Conservation (phyloP, 2,888 invertebrate genomes). For the Cerceris rybyensis region DNA sequence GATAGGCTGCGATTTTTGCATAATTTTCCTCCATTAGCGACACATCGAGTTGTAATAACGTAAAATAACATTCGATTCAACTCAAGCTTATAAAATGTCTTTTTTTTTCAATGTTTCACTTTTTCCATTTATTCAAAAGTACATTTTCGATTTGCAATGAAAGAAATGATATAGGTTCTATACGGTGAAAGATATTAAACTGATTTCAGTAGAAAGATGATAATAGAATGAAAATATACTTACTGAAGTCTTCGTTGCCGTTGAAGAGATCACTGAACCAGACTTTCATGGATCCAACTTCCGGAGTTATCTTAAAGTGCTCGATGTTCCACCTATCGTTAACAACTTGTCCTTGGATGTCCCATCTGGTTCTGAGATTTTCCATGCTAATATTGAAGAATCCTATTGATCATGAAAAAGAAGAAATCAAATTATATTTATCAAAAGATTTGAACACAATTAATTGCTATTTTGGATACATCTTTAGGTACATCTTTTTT, state of each 20-base stretch:
- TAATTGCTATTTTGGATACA: too few species aligned
- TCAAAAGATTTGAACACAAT: background rate
- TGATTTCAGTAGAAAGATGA: background rate
- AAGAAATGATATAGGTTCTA: background rate
- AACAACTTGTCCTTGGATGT: slow-evolving; percentile 71
- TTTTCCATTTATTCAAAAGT: too few species aligned
- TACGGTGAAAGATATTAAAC: background rate
- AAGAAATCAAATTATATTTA: background rate
- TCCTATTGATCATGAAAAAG: slow-evolving; percentile 59
- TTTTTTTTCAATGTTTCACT: too few species aligned
- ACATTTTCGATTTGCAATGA: background rate
- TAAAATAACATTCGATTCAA: too few species aligned
- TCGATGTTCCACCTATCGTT: slow-evolving; percentile 78
- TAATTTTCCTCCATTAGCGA: too few species aligned
- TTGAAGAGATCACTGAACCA: slow-evolving; percentile 85
- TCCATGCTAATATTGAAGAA: slow-evolving; percentile 77
- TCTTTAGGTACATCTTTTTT: too few species aligned
- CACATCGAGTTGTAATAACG: too few species aligned
- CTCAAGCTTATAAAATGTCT: too few species aligned
- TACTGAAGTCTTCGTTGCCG: slow-evolving; percentile 86
- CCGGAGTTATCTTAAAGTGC: slow-evolving; percentile 85
- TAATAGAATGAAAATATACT: slow-evolving; percentile 76
- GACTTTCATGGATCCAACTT: slow-evolving; percentile 85
- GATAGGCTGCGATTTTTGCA: too few species aligned
- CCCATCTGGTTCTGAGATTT: slow-evolving; percentile 70